Conservation (phyloP, 2,113 vertebrate species). For the Ceyx melanurus region DNA sequence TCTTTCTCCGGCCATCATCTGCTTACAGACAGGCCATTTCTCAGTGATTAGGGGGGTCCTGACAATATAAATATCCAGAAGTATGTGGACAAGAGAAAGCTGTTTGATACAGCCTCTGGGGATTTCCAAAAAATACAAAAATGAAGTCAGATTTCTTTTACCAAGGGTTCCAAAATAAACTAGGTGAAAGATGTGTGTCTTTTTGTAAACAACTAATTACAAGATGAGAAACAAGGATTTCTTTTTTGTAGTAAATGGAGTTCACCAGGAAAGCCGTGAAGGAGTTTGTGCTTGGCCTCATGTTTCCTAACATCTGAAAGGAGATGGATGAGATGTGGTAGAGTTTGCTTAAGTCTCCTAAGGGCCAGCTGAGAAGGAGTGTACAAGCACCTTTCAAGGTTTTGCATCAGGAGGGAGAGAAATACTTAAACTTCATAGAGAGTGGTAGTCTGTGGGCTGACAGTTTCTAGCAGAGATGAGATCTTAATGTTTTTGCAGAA, state of each 20-base stretch:
- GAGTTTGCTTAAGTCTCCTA: background rate
- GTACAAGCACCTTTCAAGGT: background rate
- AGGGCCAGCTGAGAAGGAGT: background rate
- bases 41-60: background rate
- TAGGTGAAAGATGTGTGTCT: background rate
- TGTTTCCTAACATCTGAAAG: background rate
- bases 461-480: background rate
- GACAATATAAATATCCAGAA: background rate
- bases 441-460: background rate
- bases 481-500: background rate
- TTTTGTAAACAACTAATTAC: background rate
- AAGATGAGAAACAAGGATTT: background rate
- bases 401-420: background rate
- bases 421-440: background rate
- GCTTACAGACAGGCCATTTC: background rate
- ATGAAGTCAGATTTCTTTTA: background rate
- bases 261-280: background rate
- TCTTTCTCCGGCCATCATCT: background rate
- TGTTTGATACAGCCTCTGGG: background rate
- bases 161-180: background rate
- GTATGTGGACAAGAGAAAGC: background rate
- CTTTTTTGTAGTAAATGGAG: background rate
- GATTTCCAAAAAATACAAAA: background rate
- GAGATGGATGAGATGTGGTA: background rate
- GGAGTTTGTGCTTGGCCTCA: background rate